phyloP scores from a whole-genome alignment of 2,113 vertebrate genomes.

The Bufo gargarizans region DNA sequence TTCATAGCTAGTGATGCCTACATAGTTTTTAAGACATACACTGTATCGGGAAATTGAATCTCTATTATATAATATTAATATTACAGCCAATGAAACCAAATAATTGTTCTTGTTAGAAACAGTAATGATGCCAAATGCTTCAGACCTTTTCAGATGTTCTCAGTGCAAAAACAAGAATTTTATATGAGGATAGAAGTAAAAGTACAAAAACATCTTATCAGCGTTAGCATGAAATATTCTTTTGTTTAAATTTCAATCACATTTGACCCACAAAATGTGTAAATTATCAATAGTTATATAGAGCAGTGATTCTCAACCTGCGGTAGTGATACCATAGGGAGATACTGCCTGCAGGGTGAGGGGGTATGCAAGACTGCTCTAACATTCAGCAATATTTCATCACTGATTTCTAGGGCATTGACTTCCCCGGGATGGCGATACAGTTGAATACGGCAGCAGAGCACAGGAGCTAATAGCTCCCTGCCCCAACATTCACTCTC shows the following conservation, averaged over 20 bases:
- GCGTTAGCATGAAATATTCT: background rate
- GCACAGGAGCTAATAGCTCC: too few species aligned
- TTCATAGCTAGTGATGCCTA: background rate
- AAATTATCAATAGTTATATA: too few species aligned
- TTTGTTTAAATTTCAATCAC: background rate
- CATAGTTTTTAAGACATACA: background rate
- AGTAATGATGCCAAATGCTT: background rate
- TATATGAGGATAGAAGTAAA: background rate
- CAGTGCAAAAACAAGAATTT: background rate
- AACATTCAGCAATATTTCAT: too few species aligned
- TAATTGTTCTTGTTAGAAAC: background rate
- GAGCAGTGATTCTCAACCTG: too few species aligned
- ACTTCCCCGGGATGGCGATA: too few species aligned
- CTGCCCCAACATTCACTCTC: too few species aligned
- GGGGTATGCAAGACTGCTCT: too few species aligned
- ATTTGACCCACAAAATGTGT: background rate
- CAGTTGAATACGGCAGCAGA: too few species aligned
- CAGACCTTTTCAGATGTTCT: background rate
- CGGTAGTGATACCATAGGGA: too few species aligned
- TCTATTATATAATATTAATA: background rate
- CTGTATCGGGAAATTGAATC: background rate
- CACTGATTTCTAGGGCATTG: too few species aligned
- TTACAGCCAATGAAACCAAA: background rate
- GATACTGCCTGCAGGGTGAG: too few species aligned
- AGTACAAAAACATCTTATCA: background rate